Conservation (phyloP, 2,113 vertebrate genomes). For the Zootoca vivipara region DNA sequence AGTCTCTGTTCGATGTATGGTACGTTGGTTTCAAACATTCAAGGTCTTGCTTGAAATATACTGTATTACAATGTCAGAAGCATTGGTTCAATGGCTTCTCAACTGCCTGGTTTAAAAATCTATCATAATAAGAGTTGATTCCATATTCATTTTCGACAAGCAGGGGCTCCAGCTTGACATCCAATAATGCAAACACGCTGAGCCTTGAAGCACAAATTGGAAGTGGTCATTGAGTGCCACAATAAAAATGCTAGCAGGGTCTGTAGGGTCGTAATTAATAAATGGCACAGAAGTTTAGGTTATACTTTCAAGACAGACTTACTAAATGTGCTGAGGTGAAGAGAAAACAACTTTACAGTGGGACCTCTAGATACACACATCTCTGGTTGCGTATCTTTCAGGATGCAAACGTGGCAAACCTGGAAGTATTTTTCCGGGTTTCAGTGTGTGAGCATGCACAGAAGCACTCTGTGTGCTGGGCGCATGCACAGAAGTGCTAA, state of each 20-base stretch:
- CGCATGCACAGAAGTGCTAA: too few relatives aligned
- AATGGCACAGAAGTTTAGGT: not conserved
- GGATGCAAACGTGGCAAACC: too few relatives aligned
- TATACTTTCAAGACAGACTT: constrained; percentile 22
- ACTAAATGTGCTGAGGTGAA: not conserved
- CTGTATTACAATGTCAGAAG: not conserved
- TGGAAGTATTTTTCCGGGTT: too few relatives aligned
- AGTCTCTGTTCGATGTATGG: not conserved
- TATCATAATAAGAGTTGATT: not conserved
- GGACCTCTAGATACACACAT: too few relatives aligned
- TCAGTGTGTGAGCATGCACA: too few relatives aligned
- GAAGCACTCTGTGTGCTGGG: too few relatives aligned
- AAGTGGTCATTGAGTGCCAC: not conserved
- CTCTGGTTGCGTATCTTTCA: too few relatives aligned
- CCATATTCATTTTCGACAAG: not conserved
- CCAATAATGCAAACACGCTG: not conserved
- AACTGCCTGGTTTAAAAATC: not conserved
- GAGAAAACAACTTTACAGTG: not conserved
- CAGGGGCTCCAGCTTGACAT: not conserved
- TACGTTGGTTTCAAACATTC: not conserved
- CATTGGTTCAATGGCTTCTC: not conserved
- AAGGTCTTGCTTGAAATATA: not conserved
- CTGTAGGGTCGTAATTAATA: constrained; percentile 2
- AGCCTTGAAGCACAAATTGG: constrained; percentile 33
- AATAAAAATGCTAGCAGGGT: not conserved